Conservation (phyloP, 2,888 invertebrate genomes). For the Unio delphinus region DNA sequence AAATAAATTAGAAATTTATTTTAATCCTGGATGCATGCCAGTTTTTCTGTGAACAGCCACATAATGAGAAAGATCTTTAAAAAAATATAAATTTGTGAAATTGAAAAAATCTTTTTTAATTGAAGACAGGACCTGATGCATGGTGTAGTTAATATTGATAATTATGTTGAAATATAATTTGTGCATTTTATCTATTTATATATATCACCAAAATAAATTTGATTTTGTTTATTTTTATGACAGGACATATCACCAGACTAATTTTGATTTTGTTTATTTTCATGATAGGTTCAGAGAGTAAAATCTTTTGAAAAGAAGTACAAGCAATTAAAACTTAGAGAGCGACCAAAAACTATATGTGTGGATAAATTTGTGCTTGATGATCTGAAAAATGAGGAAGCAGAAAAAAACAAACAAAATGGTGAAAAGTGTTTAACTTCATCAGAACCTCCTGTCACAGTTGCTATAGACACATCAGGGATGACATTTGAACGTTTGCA, state of each 20-base stretch:
- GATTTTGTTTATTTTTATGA: slow-evolving; percentile 10
- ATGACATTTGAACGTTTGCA: slow-evolving; percentile 91
- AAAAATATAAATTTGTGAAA: neutral
- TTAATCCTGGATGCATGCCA: too few relatives aligned
- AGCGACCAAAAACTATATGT: slow-evolving; percentile 53
- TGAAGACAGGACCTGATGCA: neutral
- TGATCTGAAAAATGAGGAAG: slow-evolving; percentile 28
- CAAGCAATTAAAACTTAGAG: slow-evolving; percentile 43
- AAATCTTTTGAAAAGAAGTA: slow-evolving; percentile 54
- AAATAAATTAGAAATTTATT: too few relatives aligned
- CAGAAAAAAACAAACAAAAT: slow-evolving; percentile 30
- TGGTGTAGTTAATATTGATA: neutral
- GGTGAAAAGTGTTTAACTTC: slow-evolving; percentile 27
- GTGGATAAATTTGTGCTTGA: slow-evolving; percentile 35
- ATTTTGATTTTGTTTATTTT: slow-evolving; percentile 6
- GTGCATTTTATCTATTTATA: too few relatives aligned
- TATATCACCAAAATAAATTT: neutral
- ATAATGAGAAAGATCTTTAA: too few relatives aligned
- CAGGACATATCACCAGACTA: slow-evolving; percentile 16
- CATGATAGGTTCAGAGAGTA: slow-evolving; percentile 39
- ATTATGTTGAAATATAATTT: too few relatives aligned
- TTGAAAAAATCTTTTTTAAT: neutral
- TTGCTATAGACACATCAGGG: slow-evolving; percentile 91
- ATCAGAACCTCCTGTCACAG: slow-evolving; percentile 82
- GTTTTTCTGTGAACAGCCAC: too few relatives aligned